These are phyloP conservation scores for Cryptoprocta ferox DNA, from an alignment of 2,797 vertebrate species.

Conservation along the genomic window DNA sequence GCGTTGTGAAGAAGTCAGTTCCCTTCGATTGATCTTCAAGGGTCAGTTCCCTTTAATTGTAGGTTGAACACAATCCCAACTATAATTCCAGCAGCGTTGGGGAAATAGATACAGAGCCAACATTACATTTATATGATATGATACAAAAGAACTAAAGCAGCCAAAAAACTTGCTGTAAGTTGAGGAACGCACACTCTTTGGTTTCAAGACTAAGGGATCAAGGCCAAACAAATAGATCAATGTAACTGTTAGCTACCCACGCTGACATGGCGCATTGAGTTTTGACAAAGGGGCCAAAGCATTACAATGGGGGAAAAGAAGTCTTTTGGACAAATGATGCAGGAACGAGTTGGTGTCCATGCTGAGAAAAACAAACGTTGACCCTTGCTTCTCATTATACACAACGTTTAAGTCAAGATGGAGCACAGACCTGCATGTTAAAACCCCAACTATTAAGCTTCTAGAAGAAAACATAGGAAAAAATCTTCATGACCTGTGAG, in stretches of 20 bases:
- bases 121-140: no score
- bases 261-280: rapidly evolving
- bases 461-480: neutral
- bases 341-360: neutral
- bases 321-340: neutral
- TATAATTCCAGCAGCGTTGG: neutral
- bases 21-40: rapidly evolving
- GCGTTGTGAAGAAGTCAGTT: neutral
- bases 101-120: neutral
- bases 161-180: neutral
- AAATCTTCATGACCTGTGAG: neutral
- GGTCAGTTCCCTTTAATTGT: rapidly evolving
- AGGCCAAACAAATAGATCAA: neutral
- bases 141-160: no score
- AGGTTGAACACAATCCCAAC: neutral
- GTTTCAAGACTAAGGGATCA: neutral
- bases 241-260: neutral
- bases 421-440: neutral
- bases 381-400: neutral
- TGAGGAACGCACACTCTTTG: neutral
- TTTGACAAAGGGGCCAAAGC: neutral
- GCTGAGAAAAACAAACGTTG: neutral
- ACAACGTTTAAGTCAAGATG: neutral
- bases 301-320: neutral
- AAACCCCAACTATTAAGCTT: neutral